Base-by-base conservation (phyloP, 2,797 vertebrate species). In the Gambelia wislizenii region DNA sequence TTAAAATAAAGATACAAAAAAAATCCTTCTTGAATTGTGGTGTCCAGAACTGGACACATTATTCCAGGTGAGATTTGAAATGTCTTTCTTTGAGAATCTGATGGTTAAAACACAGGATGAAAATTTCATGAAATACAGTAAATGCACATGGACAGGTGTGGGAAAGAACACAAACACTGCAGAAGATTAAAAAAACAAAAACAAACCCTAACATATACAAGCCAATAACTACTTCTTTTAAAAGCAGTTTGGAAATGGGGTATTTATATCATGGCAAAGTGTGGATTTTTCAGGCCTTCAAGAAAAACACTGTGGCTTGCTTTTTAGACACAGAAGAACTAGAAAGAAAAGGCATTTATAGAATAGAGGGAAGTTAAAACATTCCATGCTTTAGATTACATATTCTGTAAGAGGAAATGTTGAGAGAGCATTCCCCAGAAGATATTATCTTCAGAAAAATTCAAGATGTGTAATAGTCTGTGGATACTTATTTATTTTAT, bases 281-380 rank as follows among this genome's bases (percentile, higher is more conserved):
- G 9, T 33, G 22, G n/a, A 59, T 42, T 12, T 42, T 33, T 27
- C n/a, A 69, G 47, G 47, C 44, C 61, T 70, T 54, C 8, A 36
- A 47, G 77, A 49, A 69, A 69, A 44, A 52, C 39, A 9, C 76
- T 54, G 18, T 67, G 47, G 22, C 36, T 78, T 49, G n/a, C 59
- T 86, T 87, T 83, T 80, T 80, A 79, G 78, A 87, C 78, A 61
- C 36, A 47, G n/a, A 6, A n/a, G 59, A 36, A 36, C 13, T 16
- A 69, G n/a, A 42, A 79, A 13, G 8, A 67, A 52, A 77, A 49
- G 42, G 56, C 42, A 77, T 36, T 86, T 79, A 30, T 30, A 69
- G 44, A 54, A 79, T 18, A 39, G 47, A 70, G 25, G 81, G 36
- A 52, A 79, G 2, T 47, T 77, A 61, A n/a, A 77, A 49, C 18